Conservation (phyloP, 2,113 vertebrate species). For the Brachypodius melanocephalos region DNA sequence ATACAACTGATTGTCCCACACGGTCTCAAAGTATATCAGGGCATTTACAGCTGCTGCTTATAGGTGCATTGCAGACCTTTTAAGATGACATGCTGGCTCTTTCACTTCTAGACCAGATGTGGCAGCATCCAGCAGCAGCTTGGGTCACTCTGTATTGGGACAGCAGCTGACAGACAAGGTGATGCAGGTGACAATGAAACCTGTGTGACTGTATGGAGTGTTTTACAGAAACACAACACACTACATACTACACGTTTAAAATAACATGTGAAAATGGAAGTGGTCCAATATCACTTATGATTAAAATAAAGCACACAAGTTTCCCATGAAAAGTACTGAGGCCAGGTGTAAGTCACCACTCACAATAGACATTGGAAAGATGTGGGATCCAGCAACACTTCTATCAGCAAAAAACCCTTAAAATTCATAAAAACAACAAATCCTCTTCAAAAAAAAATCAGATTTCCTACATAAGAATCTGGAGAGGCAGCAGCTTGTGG, state of each 20-base stretch:
- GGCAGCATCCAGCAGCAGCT: background rate
- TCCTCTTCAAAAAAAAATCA: background rate
- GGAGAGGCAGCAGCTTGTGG: background rate
- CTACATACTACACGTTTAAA: background rate
- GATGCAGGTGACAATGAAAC: background rate
- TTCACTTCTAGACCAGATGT: background rate
- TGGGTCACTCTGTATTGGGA: accelerated
- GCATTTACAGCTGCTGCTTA: background rate
- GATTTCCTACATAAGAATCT: background rate
- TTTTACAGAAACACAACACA: background rate
- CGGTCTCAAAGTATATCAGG: background rate
- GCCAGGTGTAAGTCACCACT: background rate
- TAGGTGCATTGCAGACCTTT: accelerated
- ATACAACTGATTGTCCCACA: background rate
- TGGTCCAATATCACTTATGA: background rate
- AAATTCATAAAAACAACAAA: background rate
- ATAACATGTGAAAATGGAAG: background rate
- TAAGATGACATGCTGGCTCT: background rate
- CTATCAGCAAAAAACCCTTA: background rate
- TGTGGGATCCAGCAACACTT: background rate
- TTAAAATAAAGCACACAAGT: background rate
- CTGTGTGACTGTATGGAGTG: accelerated
- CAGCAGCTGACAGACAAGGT: background rate
- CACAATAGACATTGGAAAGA: background rate
- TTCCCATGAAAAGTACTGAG: background rate